Evolutionary conservation across 2,888 invertebrate species (phyloP).

Genomic region (Mesorhabditis spiculigera): DNA sequence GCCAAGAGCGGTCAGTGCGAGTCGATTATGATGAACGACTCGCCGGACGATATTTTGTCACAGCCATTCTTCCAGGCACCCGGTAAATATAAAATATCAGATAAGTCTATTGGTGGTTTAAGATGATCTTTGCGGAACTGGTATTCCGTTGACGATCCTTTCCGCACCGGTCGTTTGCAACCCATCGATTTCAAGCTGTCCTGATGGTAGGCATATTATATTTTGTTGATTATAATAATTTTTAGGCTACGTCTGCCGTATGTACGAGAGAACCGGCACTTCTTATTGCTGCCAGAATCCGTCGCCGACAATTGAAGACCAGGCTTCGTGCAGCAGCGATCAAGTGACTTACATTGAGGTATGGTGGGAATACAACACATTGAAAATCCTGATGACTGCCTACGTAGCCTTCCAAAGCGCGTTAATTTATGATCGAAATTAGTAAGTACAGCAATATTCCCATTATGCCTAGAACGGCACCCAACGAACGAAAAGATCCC

Average conservation of each 20-base stretch:
- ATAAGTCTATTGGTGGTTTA: not conserved
- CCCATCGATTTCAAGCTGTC: constrained; percentile 54
- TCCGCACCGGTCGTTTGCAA: constrained; percentile 56
- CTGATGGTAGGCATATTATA: constrained; percentile 43
- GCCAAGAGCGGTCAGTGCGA: constrained; percentile 42
- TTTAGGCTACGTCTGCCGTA: constrained; percentile 52
- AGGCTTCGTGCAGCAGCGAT: constrained; percentile 42
- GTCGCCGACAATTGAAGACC: constrained; percentile 22
- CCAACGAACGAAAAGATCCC: not conserved
- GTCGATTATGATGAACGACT: constrained; percentile 8
- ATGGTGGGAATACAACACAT: not conserved
- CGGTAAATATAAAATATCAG: constrained; percentile 19
- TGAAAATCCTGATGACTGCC: not conserved
- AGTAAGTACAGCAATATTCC: too few relatives aligned
- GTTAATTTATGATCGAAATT: too few relatives aligned
- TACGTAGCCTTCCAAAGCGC: too few relatives aligned
- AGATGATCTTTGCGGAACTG: constrained; percentile 56
- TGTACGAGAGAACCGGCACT: constrained; percentile 54
- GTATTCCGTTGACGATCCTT: constrained; percentile 52
- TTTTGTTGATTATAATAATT: constrained; percentile 1
- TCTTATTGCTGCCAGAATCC: constrained; percentile 54
- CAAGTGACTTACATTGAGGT: constrained; percentile 54
- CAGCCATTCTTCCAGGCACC: constrained; percentile 56
- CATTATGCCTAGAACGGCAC: too few relatives aligned
- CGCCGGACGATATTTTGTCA: constrained; percentile 40